Base-by-base conservation (phyloP, 1,140 invertebrate species). In the Homarus americanus region DNA sequence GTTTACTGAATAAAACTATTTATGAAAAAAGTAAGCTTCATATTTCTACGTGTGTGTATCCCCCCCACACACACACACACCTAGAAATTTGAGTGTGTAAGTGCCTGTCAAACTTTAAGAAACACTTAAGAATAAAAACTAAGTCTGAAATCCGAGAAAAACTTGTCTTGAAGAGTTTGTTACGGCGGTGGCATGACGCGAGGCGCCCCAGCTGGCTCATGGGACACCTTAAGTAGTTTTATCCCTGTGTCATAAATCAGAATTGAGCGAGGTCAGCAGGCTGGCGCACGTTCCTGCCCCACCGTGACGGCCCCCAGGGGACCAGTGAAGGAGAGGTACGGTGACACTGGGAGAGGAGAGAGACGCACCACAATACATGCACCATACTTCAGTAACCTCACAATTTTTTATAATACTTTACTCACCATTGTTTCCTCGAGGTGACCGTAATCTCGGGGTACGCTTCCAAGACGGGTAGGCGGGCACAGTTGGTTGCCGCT, bases 381-480 rank as follows among this genome's bases (percentile, higher is more conserved):
- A 63, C 58, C 58, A 63, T 63, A 24, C 58, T 63, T 17, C 58
- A 20, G 4, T 4, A 20, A 63, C 58, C 20, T 4, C 12, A 24
- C 58, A 10, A 63, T 20, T 20, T 15, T 7, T 32, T 17, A 15
- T 38, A 38, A 28, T n/a, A n/a, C n/a, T n/a, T n/a, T 17, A 78
- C 89, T 91, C 75, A 86, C 82, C 89, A 75, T 58, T 41, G 44
- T 91, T 85, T 20, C 89, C 89, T 63, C 83, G 75, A 12, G 89
- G 89, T 12, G 82, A 85, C 32, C 73, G 82, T n/a, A 86, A 38
- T 49, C 89, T 76, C 1, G 88, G 82, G n/a, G 92, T 91, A 28
- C 90, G 87, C 53, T 92, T 91, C 91, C 92, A 91, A 2, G 92
- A 93, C 12, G 92, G 90, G 79, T 93, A 91, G 20, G 92, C 90